Percentiles rank a stretch among this genome's conserved stretches.
These are phyloP conservation scores for Callyntrura guangdongensis DNA, from an alignment of 2,888 invertebrate genomes.

Conservation along the genomic window DNA sequence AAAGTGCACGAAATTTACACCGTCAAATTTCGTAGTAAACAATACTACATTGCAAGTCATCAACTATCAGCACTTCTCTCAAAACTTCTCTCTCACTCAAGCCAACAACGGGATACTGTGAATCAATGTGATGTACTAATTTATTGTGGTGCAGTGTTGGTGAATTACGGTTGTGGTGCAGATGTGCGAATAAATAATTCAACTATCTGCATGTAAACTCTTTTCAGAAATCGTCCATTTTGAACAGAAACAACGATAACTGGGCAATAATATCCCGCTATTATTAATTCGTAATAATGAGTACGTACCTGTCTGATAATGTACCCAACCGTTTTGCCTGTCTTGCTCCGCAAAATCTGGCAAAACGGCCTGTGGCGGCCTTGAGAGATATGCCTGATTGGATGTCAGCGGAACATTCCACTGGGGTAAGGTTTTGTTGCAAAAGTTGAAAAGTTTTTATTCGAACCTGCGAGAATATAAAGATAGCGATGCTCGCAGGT, in stretches of 20 bases:
- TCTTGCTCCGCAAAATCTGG: conserved; percentile 33
- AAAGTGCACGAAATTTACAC: neutral
- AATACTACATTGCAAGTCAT: neutral
- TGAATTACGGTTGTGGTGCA: too few species aligned
- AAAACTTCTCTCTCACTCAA: too few species aligned
- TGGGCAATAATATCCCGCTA: neutral
- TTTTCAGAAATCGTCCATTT: neutral
- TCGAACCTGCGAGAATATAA: too few species aligned
- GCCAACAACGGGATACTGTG: too few species aligned
- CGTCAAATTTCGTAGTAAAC: neutral
- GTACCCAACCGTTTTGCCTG: conserved; percentile 75
- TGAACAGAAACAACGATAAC: conserved; percentile 12
- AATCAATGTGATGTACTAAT: too few species aligned
- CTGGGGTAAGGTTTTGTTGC: conserved; percentile 90
- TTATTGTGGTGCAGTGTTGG: too few species aligned
- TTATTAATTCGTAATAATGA: neutral
- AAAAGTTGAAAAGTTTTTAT: too few species aligned
- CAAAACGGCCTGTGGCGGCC: conserved; percentile 56
- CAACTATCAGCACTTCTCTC: neutral
- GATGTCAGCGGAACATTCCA: conserved; percentile 92
- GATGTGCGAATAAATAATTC: too few species aligned
- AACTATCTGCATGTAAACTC: too few species aligned
- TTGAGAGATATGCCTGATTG: conserved; percentile 87
- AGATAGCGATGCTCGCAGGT: too few species aligned
- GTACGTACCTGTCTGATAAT: conserved; percentile 63